Base-by-base conservation (phyloP, 2,113 vertebrate species). In the Barbus barbus region DNA sequence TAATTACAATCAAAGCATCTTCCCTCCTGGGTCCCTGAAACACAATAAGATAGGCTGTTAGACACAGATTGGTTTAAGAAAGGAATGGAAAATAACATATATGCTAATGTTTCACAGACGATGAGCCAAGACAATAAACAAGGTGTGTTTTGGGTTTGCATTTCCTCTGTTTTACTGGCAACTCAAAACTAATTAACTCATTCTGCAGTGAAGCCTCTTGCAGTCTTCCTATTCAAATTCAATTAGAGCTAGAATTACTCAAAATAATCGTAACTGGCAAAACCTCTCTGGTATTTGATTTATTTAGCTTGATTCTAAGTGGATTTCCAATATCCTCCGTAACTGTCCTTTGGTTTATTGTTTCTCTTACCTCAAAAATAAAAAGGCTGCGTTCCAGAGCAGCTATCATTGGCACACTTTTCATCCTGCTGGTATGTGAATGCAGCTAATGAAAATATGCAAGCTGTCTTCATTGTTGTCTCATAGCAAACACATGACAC, bases 91-190 rank as follows among this genome's bases (percentile, higher is more conserved):
- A 82, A 82, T 71, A 82, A 71, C 80, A 82, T 82, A 56, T 82
- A 82, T 71, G 46, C 63, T 82, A 82, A 82, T 82, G 80, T 71
- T 82, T 69, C 80, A 72, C 80, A 82, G 65, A 71, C 20, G 22
- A 82, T 71, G 80, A 82, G 63, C 44, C 61, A 82, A 82, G 80
- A 82, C 80, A 81, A 81, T 51, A 82, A 82, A 71, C 65, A 82
- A 82, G 73, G 58, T 83, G 82, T 72, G 26, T 53, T 71, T 33
- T 28, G 18, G 72, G 38, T 33, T 28, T 20, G 44, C 13, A 28
- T 71, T 53, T 78, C 60, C 31, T 14, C 44, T 20, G 31, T 71
- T 69, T 63, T 53, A 38, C 75, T 78, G 60, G 63, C 80, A 82
- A 20, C 63, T 82, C 80, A 33, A 82, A 82, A 71, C 63, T 53